phyloP scores from a whole-genome alignment of 2,113 vertebrate species.

The Porphyrio hochstetteri region DNA sequence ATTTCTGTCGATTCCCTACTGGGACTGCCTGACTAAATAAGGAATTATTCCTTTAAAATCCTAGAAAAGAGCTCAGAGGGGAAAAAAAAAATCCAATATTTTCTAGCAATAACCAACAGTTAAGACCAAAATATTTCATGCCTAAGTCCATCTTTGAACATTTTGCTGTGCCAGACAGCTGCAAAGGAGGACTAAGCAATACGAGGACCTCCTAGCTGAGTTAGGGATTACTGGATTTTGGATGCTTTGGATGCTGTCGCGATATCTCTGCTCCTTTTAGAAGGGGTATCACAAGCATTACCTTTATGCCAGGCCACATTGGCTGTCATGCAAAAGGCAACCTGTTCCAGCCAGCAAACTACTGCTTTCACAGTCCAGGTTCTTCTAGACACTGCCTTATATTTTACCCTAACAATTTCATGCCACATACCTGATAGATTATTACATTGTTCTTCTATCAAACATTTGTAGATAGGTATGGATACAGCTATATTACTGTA shows the following conservation, averaged over 20 bases:
- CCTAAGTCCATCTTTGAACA: not conserved
- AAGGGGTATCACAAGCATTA: not conserved
- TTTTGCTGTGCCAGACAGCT: not conserved
- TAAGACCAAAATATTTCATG: not conserved
- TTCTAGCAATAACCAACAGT: not conserved
- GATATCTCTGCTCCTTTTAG: not conserved
- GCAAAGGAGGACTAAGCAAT: not conserved
- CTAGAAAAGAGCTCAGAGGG: not conserved
- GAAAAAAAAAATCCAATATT: not conserved
- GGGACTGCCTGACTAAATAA: not conserved
- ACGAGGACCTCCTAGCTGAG: not conserved
- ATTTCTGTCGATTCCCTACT: not conserved
- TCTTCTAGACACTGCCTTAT: not conserved
- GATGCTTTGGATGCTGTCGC: not conserved
- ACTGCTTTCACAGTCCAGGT: not conserved
- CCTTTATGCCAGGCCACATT: not conserved
- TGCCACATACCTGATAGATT: accelerated
- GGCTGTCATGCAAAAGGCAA: not conserved
- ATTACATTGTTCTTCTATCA: not conserved
- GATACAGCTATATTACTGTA: not conserved
- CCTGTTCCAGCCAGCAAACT: not conserved
- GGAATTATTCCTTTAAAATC: not conserved
- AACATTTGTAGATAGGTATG: not conserved
- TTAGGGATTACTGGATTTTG: not conserved
- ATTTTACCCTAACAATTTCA: not conserved